These are phyloP conservation scores for Hyphantria cunea DNA, from an alignment of 1,140 invertebrate genomes.

Conservation along the genomic window DNA sequence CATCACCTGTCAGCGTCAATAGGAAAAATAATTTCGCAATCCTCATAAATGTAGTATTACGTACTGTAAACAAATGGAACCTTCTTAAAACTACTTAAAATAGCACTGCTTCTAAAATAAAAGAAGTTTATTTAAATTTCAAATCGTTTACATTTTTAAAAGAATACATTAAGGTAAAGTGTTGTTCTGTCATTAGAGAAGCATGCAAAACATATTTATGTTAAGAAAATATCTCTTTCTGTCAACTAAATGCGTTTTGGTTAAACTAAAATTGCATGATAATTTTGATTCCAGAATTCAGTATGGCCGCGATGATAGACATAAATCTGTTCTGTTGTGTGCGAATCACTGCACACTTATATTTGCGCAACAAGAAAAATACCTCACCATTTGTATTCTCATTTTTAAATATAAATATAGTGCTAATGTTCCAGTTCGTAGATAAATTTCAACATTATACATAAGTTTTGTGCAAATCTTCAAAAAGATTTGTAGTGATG, in stretches of 20 bases:
- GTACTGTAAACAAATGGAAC: conserved; percentile 3
- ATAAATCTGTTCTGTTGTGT: conserved; percentile 35
- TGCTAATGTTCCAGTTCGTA: not conserved
- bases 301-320: conserved; percentile 54
- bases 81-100: conserved; percentile 48
- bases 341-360: not conserved
- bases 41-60: too few relatives aligned
- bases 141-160: not conserved
- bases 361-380: conserved; percentile 7
- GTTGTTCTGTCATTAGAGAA: conserved; percentile 43
- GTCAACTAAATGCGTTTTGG: conserved; percentile 63
- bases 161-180: conserved; percentile 10
- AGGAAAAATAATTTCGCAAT: too few relatives aligned
- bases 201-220: conserved; percentile 47
- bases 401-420: conserved; percentile 6
- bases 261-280: conserved; percentile 69
- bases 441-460: not conserved
- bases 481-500: too few relatives aligned
- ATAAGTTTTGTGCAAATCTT: too few relatives aligned
- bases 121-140: too few relatives aligned
- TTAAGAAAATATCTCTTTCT: conserved; percentile 57
- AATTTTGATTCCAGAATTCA: conserved; percentile 66
- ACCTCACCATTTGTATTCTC: conserved; percentile 15
- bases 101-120: too few relatives aligned
- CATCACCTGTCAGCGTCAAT: too few relatives aligned